Conservation (phyloP, 2,797 vertebrate species). For the Argentina silus region DNA sequence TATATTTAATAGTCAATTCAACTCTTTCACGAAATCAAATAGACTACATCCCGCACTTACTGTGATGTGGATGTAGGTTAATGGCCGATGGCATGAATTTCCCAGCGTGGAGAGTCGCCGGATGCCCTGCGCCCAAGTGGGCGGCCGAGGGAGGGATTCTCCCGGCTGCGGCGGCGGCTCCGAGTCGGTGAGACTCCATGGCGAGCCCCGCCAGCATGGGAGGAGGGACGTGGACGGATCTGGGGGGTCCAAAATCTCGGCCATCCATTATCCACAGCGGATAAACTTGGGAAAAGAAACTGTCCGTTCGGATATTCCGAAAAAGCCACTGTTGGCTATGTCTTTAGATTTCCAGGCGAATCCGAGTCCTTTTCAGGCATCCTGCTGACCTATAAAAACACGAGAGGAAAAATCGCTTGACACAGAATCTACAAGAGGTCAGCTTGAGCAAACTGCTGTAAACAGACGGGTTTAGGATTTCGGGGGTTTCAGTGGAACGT, state of each 20-base stretch:
- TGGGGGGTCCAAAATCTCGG: conserved; percentile 94
- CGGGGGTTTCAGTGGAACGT: neutral
- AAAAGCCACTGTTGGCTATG: conserved; percentile 75
- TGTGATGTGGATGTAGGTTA: conserved; percentile 91
- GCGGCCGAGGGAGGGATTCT: conserved; percentile 86
- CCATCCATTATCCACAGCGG: conserved; percentile 93
- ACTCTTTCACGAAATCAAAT: neutral
- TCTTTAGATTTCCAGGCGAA: conserved; percentile 75
- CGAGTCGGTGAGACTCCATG: conserved; percentile 92
- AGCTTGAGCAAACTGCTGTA: conserved; percentile 36
- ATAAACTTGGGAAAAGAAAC: conserved; percentile 74
- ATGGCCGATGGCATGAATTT: conserved; percentile 91
- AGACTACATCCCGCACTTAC: conserved; percentile 77
- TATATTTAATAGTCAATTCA: neutral
- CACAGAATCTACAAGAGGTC: conserved; percentile 15
- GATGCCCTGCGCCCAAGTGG: conserved; percentile 84
- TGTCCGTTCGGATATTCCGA: conserved; percentile 72
- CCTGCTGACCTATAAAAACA: conserved; percentile 77
- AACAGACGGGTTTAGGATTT: conserved; percentile 54
- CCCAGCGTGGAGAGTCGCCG: conserved; percentile 86
- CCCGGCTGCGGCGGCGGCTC: conserved; percentile 84
- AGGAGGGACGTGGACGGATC: conserved; percentile 91
- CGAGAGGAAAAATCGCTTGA: conserved; percentile 52
- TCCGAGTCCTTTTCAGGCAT: conserved; percentile 80
- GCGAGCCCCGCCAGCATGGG: conserved; percentile 89